phyloP scores from a whole-genome alignment of 2,113 vertebrate species.

The Hydropotes inermis region DNA sequence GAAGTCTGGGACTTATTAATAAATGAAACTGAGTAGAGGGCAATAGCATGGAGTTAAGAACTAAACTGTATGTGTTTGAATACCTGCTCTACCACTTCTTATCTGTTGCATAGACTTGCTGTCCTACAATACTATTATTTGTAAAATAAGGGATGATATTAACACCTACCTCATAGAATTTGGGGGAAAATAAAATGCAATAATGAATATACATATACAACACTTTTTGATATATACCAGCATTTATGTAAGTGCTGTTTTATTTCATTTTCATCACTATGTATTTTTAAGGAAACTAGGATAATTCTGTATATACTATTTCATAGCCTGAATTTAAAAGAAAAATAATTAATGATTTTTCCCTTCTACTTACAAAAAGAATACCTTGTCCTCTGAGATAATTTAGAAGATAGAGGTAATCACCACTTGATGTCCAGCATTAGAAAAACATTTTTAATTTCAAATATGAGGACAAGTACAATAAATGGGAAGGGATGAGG shows the following conservation, averaged over 20 bases:
- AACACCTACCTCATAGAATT: neutral
- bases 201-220: neutral
- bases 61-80: neutral
- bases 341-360: neutral
- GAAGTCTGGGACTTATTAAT: neutral
- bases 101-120: neutral
- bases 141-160: neutral
- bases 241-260: conserved; percentile 13
- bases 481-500: neutral
- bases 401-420: neutral
- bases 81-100: neutral
- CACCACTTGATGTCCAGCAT: neutral
- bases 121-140: neutral
- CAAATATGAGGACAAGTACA: neutral
- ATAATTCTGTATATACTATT: neutral
- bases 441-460: conserved; percentile 11
- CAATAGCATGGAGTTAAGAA: conserved; percentile 28
- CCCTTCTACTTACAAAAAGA: neutral
- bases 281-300: neutral
- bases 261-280: conserved; percentile 9
- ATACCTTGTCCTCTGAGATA: neutral
- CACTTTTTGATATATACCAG: neutral
- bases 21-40: neutral
- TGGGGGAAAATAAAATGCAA: neutral
- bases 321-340: neutral